phyloP scores from a whole-genome alignment of 2,113 vertebrate species.

The Elgaria multicarinata region DNA sequence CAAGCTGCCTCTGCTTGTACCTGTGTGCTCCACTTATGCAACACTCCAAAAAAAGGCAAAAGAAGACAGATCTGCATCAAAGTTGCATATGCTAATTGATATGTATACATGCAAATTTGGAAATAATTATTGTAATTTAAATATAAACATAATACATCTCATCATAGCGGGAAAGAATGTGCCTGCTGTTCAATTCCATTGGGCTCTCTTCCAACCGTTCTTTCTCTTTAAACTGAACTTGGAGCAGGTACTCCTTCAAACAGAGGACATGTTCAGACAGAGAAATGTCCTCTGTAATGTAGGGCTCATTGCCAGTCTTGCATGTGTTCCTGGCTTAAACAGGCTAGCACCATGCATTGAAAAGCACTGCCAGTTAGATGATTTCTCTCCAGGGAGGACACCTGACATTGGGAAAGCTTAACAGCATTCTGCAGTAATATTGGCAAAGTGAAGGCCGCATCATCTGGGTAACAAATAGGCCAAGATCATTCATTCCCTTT shows the following conservation, averaged over 20 bases:
- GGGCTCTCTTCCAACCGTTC: background rate
- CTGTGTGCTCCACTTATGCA: background rate
- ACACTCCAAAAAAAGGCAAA: background rate
- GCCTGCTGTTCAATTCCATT: background rate
- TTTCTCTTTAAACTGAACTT: too few relatives aligned
- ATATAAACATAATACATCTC: background rate
- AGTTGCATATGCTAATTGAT: background rate
- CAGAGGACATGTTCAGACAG: background rate
- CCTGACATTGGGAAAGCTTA: background rate
- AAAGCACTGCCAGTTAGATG: background rate
- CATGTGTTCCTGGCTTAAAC: background rate
- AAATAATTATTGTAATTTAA: background rate
- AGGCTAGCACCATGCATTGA: background rate
- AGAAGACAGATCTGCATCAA: background rate
- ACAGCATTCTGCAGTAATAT: background rate
- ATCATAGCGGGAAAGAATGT: background rate
- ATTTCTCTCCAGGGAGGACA: background rate
- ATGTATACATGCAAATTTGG: background rate
- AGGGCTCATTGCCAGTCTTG: background rate
- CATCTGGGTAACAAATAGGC: background rate
- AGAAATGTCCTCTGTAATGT: background rate
- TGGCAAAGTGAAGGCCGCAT: background rate
- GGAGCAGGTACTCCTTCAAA: background rate
- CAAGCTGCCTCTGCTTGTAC: background rate
- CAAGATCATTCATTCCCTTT: background rate